These are phyloP conservation scores for Dreissena polymorpha DNA, from an alignment of 1,140 invertebrate genomes.

Conservation along the genomic window DNA sequence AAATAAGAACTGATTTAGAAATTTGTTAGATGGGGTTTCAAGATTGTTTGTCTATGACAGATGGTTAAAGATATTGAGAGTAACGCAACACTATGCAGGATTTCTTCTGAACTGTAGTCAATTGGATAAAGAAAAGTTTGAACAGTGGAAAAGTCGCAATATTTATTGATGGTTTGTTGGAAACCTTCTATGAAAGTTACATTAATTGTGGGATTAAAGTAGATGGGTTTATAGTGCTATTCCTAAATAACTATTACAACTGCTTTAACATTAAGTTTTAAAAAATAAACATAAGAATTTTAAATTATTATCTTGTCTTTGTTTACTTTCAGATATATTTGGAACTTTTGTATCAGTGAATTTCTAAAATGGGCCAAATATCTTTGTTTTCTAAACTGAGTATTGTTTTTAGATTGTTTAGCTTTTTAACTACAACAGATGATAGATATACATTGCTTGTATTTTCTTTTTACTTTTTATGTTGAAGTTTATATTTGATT, in stretches of 20 bases:
- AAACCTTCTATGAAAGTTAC: too few species aligned
- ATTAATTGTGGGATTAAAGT: too few species aligned
- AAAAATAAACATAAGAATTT: not conserved
- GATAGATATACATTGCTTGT: not conserved
- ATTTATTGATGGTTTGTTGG: too few species aligned
- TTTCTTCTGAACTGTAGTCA: too few species aligned
- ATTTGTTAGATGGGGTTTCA: too few species aligned
- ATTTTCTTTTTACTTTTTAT: not conserved
- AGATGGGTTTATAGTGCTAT: not conserved
- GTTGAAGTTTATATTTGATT: not conserved
- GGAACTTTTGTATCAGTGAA: not conserved
- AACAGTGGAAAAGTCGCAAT: too few species aligned
- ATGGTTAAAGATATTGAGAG: too few species aligned
- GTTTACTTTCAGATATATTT: not conserved
- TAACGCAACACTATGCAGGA: too few species aligned
- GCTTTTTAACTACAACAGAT: too few species aligned
- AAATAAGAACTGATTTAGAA: not conserved
- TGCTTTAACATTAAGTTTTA: not conserved
- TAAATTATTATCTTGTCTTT: not conserved
- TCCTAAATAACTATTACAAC: not conserved
- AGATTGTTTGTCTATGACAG: too few species aligned
- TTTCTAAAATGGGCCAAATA: conserved; percentile 6
- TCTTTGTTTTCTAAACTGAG: not conserved
- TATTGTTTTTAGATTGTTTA: too few species aligned
- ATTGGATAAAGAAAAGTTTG: too few species aligned